phyloP scores from a whole-genome alignment of 2,113 vertebrate genomes.

The Austrofundulus limnaeus region DNA sequence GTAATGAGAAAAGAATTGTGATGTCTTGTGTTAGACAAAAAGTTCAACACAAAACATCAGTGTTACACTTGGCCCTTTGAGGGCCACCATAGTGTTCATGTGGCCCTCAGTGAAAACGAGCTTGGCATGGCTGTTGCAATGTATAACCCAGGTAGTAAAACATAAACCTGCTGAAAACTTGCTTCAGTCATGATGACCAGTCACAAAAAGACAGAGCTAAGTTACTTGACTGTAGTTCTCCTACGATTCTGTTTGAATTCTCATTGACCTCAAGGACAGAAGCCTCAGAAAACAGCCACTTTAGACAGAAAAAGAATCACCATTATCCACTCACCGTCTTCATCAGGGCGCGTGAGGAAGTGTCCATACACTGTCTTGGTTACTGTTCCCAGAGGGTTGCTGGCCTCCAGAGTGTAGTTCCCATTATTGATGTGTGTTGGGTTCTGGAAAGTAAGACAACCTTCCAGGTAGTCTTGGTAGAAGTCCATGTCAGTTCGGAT shows the following conservation, averaged over 20 bases:
- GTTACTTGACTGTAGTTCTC: constrained; percentile 14
- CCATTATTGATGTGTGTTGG: constrained; percentile 97
- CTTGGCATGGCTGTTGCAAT: too few species aligned
- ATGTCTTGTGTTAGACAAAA: too few species aligned
- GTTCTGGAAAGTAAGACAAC: constrained; percentile 93
- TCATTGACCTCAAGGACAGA: constrained; percentile 12
- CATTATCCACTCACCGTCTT: constrained; percentile 47
- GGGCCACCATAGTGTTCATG: too few species aligned
- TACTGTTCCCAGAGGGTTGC: constrained; percentile 87
- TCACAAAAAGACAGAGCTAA: constrained; percentile 14
- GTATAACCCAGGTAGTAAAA: constrained; percentile 14
- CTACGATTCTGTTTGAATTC: constrained; percentile 10
- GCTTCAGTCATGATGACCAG: background rate
- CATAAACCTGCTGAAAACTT: constrained; percentile 10
- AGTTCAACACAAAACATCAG: too few species aligned
- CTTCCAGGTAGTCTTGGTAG: constrained; percentile 90
- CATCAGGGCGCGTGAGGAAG: constrained; percentile 85
- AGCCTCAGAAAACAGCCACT: constrained; percentile 1
- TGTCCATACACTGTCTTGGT: constrained; percentile 91
- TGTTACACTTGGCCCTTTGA: too few species aligned
- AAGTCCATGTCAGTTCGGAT: constrained; percentile 88
- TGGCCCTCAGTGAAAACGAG: too few species aligned
- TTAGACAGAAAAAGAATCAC: background rate
- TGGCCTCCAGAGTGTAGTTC: constrained; percentile 95
- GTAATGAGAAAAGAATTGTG: too few species aligned